phyloP scores from a whole-genome alignment of 1,140 invertebrate species.

The Drosophila repletoides region DNA sequence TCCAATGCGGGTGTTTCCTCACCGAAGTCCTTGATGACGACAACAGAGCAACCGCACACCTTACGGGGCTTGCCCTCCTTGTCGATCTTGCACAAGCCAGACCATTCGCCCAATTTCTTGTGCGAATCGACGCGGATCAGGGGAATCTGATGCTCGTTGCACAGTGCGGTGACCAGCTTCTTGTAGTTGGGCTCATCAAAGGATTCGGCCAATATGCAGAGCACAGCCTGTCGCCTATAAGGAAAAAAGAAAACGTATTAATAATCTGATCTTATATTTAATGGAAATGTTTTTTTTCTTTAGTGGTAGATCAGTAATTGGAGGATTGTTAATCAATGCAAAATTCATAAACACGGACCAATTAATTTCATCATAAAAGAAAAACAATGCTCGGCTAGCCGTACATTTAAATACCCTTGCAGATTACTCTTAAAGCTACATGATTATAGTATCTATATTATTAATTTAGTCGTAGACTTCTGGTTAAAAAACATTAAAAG shows the following conservation, averaged over 20 bases:
- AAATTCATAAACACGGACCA: constrained; percentile 81
- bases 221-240: constrained; percentile 93
- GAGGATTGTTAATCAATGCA: constrained; percentile 67
- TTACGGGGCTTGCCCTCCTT: constrained; percentile 99
- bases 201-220: constrained; percentile 98
- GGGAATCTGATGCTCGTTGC: constrained; percentile 98
- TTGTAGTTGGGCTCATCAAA: constrained; percentile 99
- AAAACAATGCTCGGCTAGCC: too few species aligned
- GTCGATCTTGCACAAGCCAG: constrained; percentile 99
- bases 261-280: neutral
- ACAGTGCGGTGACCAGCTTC: constrained; percentile 98
- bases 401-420: too few species aligned
- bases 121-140: constrained; percentile 97
- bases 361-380: constrained; percentile 80
- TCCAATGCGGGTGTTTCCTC: constrained; percentile 97
- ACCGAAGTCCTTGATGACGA: constrained; percentile 98
- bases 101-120: constrained; percentile 99
- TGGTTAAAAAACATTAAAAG: too few species aligned
- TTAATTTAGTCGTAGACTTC: too few species aligned
- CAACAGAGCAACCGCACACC: constrained; percentile 99
- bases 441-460: too few species aligned
- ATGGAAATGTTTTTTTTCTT: neutral
- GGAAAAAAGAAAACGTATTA: neutral
- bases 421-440: too few species aligned
- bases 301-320: constrained; percentile 59